Evolutionary conservation across 2,797 vertebrate genomes (phyloP).

Genomic region (Aldrovandia affinis): DNA sequence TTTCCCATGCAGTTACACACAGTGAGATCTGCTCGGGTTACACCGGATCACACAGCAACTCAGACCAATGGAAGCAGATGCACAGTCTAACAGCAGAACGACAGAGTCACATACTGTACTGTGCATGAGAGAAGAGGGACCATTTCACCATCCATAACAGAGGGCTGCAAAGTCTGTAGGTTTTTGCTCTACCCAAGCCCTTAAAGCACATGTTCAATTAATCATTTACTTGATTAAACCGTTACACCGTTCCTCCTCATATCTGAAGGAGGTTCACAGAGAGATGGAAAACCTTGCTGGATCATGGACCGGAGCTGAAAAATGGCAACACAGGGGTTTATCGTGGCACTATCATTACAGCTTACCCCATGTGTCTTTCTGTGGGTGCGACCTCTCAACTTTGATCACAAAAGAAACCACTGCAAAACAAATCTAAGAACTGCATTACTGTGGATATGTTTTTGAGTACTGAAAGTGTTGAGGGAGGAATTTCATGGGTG

Average conservation of each 20-base stretch:
- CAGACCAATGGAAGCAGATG: neutral
- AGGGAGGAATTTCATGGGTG: neutral
- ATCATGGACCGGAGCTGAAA: neutral
- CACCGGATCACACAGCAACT: neutral
- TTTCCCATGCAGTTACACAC: neutral
- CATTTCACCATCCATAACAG: neutral
- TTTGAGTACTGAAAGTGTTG: neutral
- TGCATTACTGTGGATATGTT: neutral
- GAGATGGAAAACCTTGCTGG: neutral
- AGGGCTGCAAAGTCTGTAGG: neutral
- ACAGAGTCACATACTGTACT: neutral
- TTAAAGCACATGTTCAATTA: neutral
- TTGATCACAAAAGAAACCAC: neutral
- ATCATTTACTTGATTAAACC: neutral
- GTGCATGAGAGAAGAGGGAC: neutral
- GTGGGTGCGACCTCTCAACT: neutral
- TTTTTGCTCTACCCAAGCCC: neutral
- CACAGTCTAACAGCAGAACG: neutral
- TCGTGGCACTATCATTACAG: neutral
- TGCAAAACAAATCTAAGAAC: neutral
- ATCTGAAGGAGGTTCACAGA: neutral
- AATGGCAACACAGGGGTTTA: neutral
- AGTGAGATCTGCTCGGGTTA: neutral
- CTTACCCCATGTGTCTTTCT: neutral
- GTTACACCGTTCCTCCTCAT: neutral